Percentiles rank a stretch among this genome's conserved stretches.
These are phyloP conservation scores for Drosophila nasuta DNA, from an alignment of 1,140 invertebrate species.

Conservation along the genomic window DNA sequence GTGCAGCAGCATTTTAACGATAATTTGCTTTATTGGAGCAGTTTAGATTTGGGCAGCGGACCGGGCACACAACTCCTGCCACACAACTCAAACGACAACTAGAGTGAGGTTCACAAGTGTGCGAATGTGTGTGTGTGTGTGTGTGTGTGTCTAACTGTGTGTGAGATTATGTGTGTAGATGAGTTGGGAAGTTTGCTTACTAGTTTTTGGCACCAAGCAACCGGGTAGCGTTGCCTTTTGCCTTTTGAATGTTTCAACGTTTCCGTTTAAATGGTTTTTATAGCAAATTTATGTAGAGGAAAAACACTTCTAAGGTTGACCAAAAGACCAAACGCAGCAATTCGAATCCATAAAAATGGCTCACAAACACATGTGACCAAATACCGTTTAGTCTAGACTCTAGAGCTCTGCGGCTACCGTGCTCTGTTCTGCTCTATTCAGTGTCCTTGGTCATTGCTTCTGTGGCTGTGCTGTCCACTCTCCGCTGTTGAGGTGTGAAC, in stretches of 20 bases:
- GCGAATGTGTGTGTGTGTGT: background rate
- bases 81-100: conserved; percentile 77
- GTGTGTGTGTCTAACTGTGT: conserved; percentile 8
- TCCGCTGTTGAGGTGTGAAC: conserved; percentile 67
- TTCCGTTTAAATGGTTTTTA: conserved; percentile 84
- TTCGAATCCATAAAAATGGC: conserved; percentile 73
- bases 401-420: background rate
- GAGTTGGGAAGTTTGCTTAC: conserved; percentile 20
- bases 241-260: conserved; percentile 78
- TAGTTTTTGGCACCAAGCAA: conserved; percentile 48
- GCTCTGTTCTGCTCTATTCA: background rate
- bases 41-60: conserved; percentile 77
- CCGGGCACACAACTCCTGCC: conserved; percentile 49
- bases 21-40: conserved; percentile 83
- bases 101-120: conserved; percentile 42
- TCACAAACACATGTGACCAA: conserved; percentile 65
- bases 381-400: conserved; percentile 25
- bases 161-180: background rate
- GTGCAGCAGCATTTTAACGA: conserved; percentile 83
- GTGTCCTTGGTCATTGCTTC: background rate
- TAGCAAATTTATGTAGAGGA: conserved; percentile 83
- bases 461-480: background rate
- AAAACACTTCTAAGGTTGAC: conserved; percentile 78
- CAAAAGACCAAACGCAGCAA: conserved; percentile 78
- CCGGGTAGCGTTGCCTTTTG: conserved; percentile 20